These are phyloP conservation scores for Gorsachius goisagi DNA, from an alignment of 2,113 vertebrate genomes.

Conservation along the genomic window DNA sequence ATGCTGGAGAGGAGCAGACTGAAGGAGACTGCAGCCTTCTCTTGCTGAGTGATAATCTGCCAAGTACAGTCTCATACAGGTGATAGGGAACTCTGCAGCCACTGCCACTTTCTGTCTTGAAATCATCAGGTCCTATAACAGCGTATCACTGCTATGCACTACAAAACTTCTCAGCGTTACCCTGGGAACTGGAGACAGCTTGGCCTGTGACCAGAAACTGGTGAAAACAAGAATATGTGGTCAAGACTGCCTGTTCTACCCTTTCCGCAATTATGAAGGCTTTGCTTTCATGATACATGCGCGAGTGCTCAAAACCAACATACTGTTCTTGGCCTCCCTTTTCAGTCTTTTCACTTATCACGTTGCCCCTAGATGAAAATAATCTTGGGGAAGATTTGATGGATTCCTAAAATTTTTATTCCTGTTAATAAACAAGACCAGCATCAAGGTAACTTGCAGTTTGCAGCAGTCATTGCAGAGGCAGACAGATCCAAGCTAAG, in stretches of 20 bases:
- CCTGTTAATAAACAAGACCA: background rate
- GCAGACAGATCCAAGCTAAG: background rate
- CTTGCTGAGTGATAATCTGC: background rate
- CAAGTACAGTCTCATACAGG: background rate
- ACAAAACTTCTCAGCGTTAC: background rate
- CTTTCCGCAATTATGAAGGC: background rate
- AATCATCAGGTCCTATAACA: background rate
- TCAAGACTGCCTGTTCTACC: background rate
- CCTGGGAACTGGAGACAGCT: background rate
- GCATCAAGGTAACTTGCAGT: background rate
- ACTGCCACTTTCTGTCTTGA: background rate
- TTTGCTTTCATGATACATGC: background rate
- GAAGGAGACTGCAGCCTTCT: background rate
- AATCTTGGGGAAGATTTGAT: background rate
- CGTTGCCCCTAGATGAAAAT: background rate
- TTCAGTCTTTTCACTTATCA: background rate
- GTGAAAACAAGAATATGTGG: background rate
- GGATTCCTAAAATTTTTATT: background rate
- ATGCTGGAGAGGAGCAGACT: background rate
- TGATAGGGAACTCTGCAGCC: background rate
- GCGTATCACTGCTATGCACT: background rate
- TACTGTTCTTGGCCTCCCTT: background rate
- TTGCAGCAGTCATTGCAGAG: background rate
- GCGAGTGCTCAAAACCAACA: background rate
- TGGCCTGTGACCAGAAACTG: background rate